phyloP scores from a whole-genome alignment of 1,140 invertebrate species.

The Psilanteris sp. region DNA sequence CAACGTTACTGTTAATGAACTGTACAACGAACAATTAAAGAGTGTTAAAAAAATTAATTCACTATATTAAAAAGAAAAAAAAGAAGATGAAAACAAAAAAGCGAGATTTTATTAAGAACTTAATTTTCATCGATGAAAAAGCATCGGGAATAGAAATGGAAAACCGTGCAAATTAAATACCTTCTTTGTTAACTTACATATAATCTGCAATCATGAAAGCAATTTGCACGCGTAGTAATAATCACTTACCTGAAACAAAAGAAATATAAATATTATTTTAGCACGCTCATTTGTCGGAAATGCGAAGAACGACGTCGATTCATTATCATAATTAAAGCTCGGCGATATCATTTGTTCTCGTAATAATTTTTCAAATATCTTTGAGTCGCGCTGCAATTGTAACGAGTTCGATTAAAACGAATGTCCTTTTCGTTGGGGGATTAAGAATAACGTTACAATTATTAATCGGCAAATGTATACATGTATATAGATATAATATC shows the following conservation, averaged over 20 bases:
- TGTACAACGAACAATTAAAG: too few species aligned
- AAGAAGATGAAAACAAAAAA: too few species aligned
- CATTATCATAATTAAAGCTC: slow-evolving; percentile 29
- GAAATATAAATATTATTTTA: slow-evolving; percentile 18
- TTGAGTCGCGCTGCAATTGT: slow-evolving; percentile 3
- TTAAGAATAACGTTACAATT: slow-evolving; percentile 26
- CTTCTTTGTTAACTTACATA: slow-evolving; percentile 18
- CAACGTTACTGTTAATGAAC: too few species aligned
- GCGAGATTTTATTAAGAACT: too few species aligned
- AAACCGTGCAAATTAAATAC: too few species aligned
- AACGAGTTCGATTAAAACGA: slow-evolving; percentile 11
- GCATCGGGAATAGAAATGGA: too few species aligned
- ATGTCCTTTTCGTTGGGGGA: slow-evolving; percentile 12
- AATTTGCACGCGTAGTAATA: slow-evolving; percentile 5
- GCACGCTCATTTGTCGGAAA: slow-evolving; percentile 12
- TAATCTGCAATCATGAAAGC: slow-evolving; percentile 10
- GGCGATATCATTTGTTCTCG: slow-evolving; percentile 11
- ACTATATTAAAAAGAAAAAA: too few species aligned
- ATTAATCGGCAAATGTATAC: slow-evolving; percentile 33
- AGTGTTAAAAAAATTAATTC: too few species aligned
- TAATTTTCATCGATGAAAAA: too few species aligned
- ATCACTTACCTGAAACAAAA: slow-evolving; percentile 46
- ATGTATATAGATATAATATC: too few species aligned
- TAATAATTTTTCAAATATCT: slow-evolving; percentile 23
- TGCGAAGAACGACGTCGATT: slow-evolving; percentile 1